Evolutionary conservation across 1,140 invertebrate genomes (phyloP), one percentile per base, ranked within the genome.

Genomic region (Drosophila subobscura): DNA sequence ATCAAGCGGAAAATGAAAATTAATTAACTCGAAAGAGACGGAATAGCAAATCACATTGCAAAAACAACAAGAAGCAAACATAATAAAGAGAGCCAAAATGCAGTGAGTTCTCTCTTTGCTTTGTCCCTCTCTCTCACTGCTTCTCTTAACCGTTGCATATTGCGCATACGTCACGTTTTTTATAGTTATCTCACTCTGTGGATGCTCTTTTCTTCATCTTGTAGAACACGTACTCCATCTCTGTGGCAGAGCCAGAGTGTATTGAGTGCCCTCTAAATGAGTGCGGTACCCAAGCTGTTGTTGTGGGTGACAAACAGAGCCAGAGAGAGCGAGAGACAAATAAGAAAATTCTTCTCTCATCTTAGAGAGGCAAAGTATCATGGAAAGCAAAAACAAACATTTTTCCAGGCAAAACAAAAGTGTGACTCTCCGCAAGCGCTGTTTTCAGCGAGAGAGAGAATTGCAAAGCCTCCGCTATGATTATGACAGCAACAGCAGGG

Each of bases 101-200:
- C 49, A 47, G 10, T 49, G 6, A 1, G 3, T 6, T 47, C 40
- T 37, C 63, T 45, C 16, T 37, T 7, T 63, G 6, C 8, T 14
- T 25, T 8, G 16, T 3, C 10, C 10, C 6, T 3, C 25, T 59
- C 8, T 53, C 33, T 49, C 22, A 47, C 8, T 37, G 5, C 14
- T 22, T 37, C 23, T 40, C n/a, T 23, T 7, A 12, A 10, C 29
- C 27, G 25, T 37, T 54, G 37, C 50, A 72, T 50, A 75, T 80
- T 76, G 53, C 66, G 71, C 66, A 80, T 80, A 80, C 77, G 77
- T 76, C 77, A 80, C 53, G 78, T 80, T 80, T 37, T 37, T 37
- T 37, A 3, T 10, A 4, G 4, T 37, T 4, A 10, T 37, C 33
- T 12, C 3, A 3, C 3, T 12, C 10, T 37, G 0, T 37, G 25